Evolutionary conservation across 2,888 invertebrate genomes (phyloP).

Genomic region (Eupithecia dodoneata): DNA sequence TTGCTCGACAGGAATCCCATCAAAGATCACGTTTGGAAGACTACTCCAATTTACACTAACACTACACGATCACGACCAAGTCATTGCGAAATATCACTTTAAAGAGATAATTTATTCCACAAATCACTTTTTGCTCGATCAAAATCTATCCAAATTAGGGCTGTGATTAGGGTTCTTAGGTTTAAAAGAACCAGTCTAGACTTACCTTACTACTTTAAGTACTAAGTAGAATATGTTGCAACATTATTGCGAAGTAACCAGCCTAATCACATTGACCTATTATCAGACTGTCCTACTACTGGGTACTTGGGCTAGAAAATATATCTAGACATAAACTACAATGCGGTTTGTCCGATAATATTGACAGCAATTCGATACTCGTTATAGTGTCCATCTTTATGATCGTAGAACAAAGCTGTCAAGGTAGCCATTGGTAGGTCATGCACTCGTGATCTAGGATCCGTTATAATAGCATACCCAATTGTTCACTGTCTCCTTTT

Average conservation of each 20-base stretch:
- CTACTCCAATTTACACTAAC: too few species aligned
- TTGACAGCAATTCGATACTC: slow-evolving; percentile 12
- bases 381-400: not conserved
- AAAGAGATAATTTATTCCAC: slow-evolving; percentile 21
- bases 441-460: not conserved
- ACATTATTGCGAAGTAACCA: slow-evolving; percentile 7
- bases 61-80: not conserved
- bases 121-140: slow-evolving; percentile 14
- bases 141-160: slow-evolving; percentile 4
- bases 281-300: slow-evolving; percentile 21
- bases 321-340: slow-evolving; percentile 4
- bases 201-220: not conserved
- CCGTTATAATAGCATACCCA: not conserved
- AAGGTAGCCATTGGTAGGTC: not conserved
- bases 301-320: not conserved
- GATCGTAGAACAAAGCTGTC: not conserved
- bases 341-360: slow-evolving; percentile 4
- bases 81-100: slow-evolving; percentile 11
- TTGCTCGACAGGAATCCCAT: too few species aligned
- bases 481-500: too few species aligned
- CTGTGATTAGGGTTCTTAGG: slow-evolving; percentile 4
- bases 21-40: too few species aligned
- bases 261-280: slow-evolving; percentile 27
- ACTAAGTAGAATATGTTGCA: not conserved
- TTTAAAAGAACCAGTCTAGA: slow-evolving; percentile 11